Base-by-base conservation (phyloP, 2,888 invertebrate species). In the Conistra vaccinii region DNA sequence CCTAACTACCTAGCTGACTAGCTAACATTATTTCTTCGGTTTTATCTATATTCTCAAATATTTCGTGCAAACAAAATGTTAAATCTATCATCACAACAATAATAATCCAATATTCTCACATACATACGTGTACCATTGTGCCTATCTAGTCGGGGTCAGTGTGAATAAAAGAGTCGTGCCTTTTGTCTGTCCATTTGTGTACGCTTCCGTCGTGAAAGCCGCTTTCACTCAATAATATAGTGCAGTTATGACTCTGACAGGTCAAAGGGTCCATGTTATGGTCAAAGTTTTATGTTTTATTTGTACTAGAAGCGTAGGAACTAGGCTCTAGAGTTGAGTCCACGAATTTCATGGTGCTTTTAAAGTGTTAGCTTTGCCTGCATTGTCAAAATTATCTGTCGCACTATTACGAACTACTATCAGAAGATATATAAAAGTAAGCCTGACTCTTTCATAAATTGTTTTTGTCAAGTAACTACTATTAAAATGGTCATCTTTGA, bases 221-320 rank as follows among this genome's bases (percentile, higher is more conserved):
- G 91, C 95, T 95, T 95, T 95, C 95, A 89, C 93, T 91, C 87
- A 73, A 89, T 81, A 80, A 87, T 91, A 87, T 90, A 88, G 91
- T 91, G 88, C 92, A 90, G 88, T 91, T 91, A 85, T 85, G 76
- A 82, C 29, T 81, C 79, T 89, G 88, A 80, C 84, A 84, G 93
- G 93, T 93, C 92, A 92, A 90, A 93, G 93, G 93, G 92, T 87
- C 88, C 73, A 32, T 48, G 55, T 66, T 75, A 32, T 62, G 68
- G 65, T 35, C 65, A 70, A 51, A n/a, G 39, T 61, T 71, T 67
- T 70, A 71, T 72, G n/a, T 35, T 45, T 71, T 67, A 66, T 66
- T 42, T 14, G 48, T 45, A n/a, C 17, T 42, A 57, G 12, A 5
- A 75, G 35, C 23, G 67, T 69, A 66, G 53, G 51, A 71, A 76